Evolutionary conservation across 64 coral and sea anemone genomes (phyloP).

Genomic region (Porites australiensis): DNA sequence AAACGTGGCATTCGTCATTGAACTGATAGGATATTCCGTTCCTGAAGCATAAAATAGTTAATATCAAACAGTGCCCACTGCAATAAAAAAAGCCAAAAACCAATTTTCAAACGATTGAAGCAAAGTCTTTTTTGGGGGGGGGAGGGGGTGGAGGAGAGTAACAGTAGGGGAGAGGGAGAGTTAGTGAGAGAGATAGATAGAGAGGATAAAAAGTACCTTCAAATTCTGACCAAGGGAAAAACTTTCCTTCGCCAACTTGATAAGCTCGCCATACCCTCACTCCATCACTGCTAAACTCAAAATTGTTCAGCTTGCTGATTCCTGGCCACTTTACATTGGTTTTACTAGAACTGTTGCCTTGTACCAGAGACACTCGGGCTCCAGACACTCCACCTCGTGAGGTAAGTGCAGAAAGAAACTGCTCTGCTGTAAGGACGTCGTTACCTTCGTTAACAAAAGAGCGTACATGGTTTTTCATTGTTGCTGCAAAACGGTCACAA

Average conservation of each 20-base stretch:
- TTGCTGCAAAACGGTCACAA: background rate
- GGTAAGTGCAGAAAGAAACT: background rate
- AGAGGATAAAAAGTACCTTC: conserved; percentile 4
- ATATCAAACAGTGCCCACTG: background rate
- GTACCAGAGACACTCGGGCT: background rate
- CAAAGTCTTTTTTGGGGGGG: too few relatives aligned
- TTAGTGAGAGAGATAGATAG: background rate
- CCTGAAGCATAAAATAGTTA: background rate
- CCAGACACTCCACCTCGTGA: conserved; percentile 5
- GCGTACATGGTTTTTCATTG: conserved; percentile 9
- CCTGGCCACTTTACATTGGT: conserved; percentile 3
- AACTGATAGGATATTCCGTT: background rate
- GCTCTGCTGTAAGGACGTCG: background rate
- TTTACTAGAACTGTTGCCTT: background rate
- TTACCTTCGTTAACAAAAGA: conserved; percentile 1
- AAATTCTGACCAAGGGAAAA: conserved; percentile 21
- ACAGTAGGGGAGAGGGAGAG: too few relatives aligned
- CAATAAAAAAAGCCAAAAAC: background rate
- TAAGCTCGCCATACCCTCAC: conserved; percentile 1
- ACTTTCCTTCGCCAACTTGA: conserved; percentile 7
- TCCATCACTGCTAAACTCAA: background rate
- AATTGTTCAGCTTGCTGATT: conserved; percentile 29
- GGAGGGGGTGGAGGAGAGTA: too few relatives aligned
- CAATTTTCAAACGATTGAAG: background rate
- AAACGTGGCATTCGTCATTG: background rate